Percentiles rank a stretch among this genome's conserved stretches.
Evolutionary conservation across 2,888 invertebrate genomes (phyloP).

Genomic region (Pristionchus exspectatus): DNA sequence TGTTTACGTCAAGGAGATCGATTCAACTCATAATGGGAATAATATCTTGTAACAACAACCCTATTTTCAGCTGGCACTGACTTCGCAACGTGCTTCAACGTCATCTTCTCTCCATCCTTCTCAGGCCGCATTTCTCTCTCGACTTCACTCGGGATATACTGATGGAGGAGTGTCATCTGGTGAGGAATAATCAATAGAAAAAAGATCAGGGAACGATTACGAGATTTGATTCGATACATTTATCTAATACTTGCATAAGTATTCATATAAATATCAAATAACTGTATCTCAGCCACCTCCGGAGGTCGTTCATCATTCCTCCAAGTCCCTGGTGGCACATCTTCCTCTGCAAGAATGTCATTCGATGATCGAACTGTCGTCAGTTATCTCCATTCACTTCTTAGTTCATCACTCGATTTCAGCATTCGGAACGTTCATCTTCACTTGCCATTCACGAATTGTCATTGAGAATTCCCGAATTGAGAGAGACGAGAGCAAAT

Average conservation of each 20-base stretch:
- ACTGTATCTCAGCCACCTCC: background rate
- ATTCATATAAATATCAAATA: background rate
- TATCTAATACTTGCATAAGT: no score
- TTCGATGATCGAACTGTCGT: constrained; percentile 43
- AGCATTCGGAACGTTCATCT: constrained; percentile 32
- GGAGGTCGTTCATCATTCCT: constrained; percentile 35
- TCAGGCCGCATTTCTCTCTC: background rate
- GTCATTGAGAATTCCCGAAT: constrained; percentile 4
- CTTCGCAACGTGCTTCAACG: constrained; percentile 44
- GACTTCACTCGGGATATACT: background rate
- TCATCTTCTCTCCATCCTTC: constrained; percentile 26
- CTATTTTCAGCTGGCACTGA: constrained; percentile 12
- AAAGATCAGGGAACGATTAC: background rate
- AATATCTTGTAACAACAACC: background rate
- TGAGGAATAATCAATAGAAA: background rate
- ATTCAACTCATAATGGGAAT: background rate
- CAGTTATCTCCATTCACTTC: background rate
- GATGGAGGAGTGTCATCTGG: constrained; percentile 20
- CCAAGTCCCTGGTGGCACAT: background rate
- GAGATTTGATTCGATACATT: background rate
- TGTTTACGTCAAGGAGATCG: background rate
- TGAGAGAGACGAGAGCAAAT: background rate
- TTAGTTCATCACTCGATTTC: background rate
- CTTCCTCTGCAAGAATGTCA: constrained; percentile 18
- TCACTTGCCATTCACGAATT: constrained; percentile 50